Percentiles rank a stretch among this genome's conserved stretches.
Evolutionary conservation across 2,797 vertebrate genomes (phyloP).

Genomic region (Acrossocheilus fasciatus): DNA sequence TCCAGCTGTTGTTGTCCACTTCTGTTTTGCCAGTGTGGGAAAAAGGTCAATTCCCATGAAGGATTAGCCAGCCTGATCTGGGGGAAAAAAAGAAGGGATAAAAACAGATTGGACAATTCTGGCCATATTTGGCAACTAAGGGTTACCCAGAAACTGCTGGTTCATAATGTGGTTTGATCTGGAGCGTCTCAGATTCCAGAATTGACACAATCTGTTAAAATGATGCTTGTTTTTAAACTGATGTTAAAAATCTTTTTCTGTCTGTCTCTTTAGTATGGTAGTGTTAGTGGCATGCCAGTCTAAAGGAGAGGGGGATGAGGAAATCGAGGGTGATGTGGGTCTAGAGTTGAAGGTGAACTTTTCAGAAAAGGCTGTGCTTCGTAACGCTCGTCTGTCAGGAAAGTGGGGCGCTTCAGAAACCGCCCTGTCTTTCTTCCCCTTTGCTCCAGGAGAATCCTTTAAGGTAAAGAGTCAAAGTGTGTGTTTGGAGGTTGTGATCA

Average conservation of each 20-base stretch:
- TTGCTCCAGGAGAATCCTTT: constrained; percentile 86
- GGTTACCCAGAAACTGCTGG: not conserved
- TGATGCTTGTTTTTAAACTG: not conserved
- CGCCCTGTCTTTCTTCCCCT: constrained; percentile 89
- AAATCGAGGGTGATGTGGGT: constrained; percentile 82
- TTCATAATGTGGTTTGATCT: not conserved
- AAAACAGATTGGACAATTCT: not conserved
- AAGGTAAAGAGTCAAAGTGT: constrained; percentile 77
- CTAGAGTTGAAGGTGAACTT: constrained; percentile 87
- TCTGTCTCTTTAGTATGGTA: constrained; percentile 79
- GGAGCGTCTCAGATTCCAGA: not conserved
- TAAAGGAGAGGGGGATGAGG: constrained; percentile 67
- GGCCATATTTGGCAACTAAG: constrained; percentile 51
- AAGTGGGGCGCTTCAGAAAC: constrained; percentile 88
- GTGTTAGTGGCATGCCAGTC: constrained; percentile 82
- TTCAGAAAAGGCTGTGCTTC: constrained; percentile 82
- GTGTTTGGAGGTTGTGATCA: not conserved
- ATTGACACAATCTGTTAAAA: not conserved
- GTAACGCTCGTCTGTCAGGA: constrained; percentile 85
- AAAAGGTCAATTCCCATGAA: constrained; percentile 49
- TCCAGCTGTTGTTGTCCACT: not conserved
- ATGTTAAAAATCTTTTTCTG: not conserved
- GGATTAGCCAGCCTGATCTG: constrained; percentile 1
- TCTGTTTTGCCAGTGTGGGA: constrained; percentile 42
- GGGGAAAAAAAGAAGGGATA: fast-evolving